Base-by-base conservation (phyloP, 2,888 invertebrate genomes). In the Luffia ferchaultella region DNA sequence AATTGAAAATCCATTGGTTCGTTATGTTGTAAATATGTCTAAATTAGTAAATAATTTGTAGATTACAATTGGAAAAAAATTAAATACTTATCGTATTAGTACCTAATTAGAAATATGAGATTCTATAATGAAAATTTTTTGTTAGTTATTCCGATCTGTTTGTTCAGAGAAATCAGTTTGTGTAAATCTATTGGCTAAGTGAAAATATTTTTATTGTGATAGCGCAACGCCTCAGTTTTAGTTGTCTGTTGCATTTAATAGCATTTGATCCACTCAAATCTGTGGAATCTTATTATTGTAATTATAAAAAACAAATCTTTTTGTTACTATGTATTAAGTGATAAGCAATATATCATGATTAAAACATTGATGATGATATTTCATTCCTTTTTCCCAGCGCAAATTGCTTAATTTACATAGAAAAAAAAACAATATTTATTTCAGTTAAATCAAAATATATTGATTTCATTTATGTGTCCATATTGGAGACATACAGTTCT, bases 281-380 rank as follows among this genome's bases (percentile, higher is more conserved):
- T 30, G 30, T 12, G 30, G 30, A 30, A 3, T 12, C 30, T 30
- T 30, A 12, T 30, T 7, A 12, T 30, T 7, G 12, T 30, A 30
- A 65, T 70, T 73, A 70, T 73, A 67, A 74, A 72, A 68, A 73
- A 76, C 70, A 68, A 70, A 70, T 70, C 65, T 61, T 76, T 50
- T 76, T 82, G 80, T 82, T 82, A 77, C 71, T 76, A 73, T 76
- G 72, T 82, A 80, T 16, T 48, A 48, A 42, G 69, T 76, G 77
- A 76, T 83, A 83, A 82, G 82, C 82, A 82, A 83, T 83, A 83
- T 83, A 82, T 79, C 73, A 73, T 72, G 67, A 79, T 76, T 77
- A 73, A 79, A 75, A 71, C 52, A 60, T 64, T 56, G n/a, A n/a
- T n/a, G n/a, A n/a, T n/a, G n/a, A n/a, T n/a, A n/a, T n/a, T n/a